Evolutionary conservation across 2,797 vertebrate genomes (phyloP).

Genomic region (Lycodopsis pacificus): DNA sequence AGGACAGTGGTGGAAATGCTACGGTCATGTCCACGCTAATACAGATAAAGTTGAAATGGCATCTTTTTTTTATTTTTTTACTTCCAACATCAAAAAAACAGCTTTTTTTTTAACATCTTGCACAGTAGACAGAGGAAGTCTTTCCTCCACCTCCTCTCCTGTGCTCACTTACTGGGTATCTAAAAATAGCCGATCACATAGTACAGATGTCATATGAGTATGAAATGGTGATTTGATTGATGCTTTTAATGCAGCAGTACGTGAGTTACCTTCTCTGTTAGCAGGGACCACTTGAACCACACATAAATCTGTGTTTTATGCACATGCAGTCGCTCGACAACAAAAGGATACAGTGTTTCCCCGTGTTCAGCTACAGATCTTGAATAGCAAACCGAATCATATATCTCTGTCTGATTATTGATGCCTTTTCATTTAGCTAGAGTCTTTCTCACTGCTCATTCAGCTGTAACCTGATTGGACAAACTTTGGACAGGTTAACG

Average conservation of each 20-base stretch:
- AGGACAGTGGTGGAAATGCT: constrained; percentile 7
- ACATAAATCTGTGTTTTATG: constrained; percentile 7
- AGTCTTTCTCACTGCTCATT: background rate
- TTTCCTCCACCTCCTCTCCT: background rate
- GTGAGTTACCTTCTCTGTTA: background rate
- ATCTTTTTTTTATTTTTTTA: background rate
- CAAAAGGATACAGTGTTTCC: background rate
- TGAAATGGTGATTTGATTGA: constrained; percentile 13
- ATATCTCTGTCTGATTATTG: background rate
- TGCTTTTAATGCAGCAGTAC: background rate
- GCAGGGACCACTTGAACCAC: background rate
- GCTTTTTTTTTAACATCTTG: background rate
- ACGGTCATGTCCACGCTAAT: constrained; percentile 24
- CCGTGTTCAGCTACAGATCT: background rate
- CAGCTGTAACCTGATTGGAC: background rate
- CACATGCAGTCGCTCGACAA: background rate
- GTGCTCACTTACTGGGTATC: background rate
- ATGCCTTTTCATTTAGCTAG: background rate
- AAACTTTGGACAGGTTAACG: background rate
- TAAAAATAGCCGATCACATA: background rate
- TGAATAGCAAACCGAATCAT: background rate
- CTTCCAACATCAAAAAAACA: background rate
- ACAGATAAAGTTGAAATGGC: constrained; percentile 29
- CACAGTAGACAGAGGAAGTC: background rate
- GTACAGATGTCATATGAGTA: background rate